Conservation (phyloP, 2,888 invertebrate species). For the Lasioglossum leucozonium region DNA sequence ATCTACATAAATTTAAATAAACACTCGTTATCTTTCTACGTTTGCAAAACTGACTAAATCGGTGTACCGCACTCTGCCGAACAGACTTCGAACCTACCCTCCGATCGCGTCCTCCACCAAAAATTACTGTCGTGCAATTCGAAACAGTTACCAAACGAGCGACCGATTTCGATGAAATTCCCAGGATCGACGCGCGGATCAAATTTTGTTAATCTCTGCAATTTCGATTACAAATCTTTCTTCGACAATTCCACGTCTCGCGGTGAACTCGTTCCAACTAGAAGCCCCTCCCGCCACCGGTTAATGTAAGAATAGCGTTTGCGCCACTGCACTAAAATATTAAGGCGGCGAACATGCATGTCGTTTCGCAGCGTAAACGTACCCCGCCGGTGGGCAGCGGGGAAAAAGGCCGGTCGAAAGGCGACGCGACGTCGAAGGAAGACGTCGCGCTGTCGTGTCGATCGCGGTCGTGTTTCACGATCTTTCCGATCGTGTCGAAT, state of each 20-base stretch:
- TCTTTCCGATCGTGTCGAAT: slow-evolving; percentile 44
- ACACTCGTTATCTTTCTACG: background rate
- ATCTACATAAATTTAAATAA: background rate
- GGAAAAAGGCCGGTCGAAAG: slow-evolving; percentile 1
- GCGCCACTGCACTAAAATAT: background rate
- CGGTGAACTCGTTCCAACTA: too few relatives aligned
- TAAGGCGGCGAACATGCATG: background rate
- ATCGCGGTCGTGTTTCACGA: slow-evolving; percentile 11
- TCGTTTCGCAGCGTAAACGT: background rate
- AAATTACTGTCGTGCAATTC: too few relatives aligned
- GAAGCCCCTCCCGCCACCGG: too few relatives aligned
- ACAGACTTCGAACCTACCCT: too few relatives aligned
- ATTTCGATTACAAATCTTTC: too few relatives aligned
- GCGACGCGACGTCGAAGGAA: slow-evolving; percentile 3
- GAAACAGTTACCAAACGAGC: too few relatives aligned
- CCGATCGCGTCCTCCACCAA: too few relatives aligned
- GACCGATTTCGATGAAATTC: too few relatives aligned
- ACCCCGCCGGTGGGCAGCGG: background rate
- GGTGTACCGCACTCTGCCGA: background rate
- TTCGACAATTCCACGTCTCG: too few relatives aligned
- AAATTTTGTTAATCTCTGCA: too few relatives aligned
- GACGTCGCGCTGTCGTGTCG: background rate
- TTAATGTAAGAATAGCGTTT: background rate
- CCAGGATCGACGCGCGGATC: too few relatives aligned
- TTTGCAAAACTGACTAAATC: background rate